These are phyloP conservation scores for Luscinia luscinia DNA, from an alignment of 2,797 vertebrate genomes.

Conservation along the genomic window DNA sequence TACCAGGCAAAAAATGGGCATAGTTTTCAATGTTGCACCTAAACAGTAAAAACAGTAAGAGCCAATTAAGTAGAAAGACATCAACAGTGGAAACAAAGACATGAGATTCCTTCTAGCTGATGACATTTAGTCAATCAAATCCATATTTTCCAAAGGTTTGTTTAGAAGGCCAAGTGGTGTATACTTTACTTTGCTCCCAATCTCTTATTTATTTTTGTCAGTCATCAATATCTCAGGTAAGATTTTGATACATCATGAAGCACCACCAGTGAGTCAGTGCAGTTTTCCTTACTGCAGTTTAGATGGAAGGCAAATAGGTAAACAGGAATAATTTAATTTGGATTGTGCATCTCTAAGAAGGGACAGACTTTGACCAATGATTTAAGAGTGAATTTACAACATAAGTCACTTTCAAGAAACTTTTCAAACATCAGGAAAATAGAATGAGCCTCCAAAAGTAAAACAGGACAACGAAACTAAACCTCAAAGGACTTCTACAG, in stretches of 20 bases:
- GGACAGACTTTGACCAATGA: neutral
- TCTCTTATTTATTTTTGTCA: neutral
- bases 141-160: neutral
- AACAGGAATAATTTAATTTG: neutral
- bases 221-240: neutral
- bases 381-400: neutral
- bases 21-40: neutral
- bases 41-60: neutral
- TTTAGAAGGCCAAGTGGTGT: neutral
- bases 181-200: neutral
- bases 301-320: neutral
- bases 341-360: neutral
- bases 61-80: neutral
- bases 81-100: neutral
- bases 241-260: neutral
- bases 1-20: neutral
- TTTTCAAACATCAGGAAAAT: neutral
- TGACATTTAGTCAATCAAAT: neutral
- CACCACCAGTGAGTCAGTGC: neutral
- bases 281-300: neutral
- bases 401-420: neutral
- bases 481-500: neutral
- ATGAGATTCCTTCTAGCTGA: neutral
- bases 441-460: neutral
- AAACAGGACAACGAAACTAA: neutral